Percentiles rank a stretch among this genome's conserved stretches.
These are phyloP conservation scores for Cyphomyrmex costatus DNA, from an alignment of 1,140 invertebrate species.

Conservation along the genomic window DNA sequence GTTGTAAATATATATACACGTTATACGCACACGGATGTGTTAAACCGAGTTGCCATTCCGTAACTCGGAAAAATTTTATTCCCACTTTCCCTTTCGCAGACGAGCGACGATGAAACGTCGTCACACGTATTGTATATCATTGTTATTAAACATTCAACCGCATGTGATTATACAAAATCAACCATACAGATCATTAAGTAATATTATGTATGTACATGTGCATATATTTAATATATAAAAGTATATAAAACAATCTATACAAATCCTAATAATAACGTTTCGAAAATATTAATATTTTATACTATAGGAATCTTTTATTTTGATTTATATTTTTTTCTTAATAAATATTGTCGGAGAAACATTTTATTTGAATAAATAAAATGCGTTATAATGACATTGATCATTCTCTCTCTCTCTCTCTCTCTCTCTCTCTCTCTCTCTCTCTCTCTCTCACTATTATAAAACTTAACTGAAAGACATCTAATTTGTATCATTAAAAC, in stretches of 20 bases:
- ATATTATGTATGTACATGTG: neutral
- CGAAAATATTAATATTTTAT: neutral
- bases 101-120: conserved; percentile 18
- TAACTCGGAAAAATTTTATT: conserved; percentile 49
- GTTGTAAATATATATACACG: conserved; percentile 26
- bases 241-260: conserved; percentile 17
- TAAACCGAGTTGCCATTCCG: conserved; percentile 21
- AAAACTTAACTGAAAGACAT: neutral
- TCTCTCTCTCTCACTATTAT: neutral
- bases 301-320: neutral
- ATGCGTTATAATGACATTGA: neutral
- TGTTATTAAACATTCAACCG: conserved; percentile 5
- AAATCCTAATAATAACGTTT: neutral
- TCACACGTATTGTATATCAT: conserved; percentile 13
- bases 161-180: neutral
- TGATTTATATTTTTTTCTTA: neutral
- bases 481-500: neutral
- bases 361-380: neutral
- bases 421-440: too few species aligned
- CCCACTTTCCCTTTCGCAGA: conserved; percentile 28
- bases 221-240: neutral
- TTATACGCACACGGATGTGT: conserved; percentile 1
- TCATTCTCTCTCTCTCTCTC: too few species aligned
- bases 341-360: neutral
- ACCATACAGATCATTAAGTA: neutral